Conservation (phyloP, 2,888 invertebrate species). For the Metacarcinus magister region DNA sequence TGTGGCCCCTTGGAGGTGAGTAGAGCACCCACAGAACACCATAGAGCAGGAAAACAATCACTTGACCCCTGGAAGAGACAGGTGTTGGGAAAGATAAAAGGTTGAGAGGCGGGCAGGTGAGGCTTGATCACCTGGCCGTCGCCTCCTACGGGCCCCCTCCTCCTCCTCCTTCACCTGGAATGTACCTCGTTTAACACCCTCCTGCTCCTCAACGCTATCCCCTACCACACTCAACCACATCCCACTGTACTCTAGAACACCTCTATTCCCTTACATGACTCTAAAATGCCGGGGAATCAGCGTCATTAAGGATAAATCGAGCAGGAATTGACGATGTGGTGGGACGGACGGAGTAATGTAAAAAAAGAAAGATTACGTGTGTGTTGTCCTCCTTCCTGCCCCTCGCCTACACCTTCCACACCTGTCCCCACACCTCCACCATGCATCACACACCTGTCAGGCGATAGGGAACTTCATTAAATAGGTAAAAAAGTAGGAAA, state of each 20-base stretch:
- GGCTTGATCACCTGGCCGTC: neutral
- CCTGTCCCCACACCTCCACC: neutral
- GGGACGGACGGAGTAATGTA: neutral
- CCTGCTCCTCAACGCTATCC: neutral
- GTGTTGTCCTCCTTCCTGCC: neutral
- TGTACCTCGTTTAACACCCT: neutral
- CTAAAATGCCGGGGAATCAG: neutral
- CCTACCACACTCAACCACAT: neutral
- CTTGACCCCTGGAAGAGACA: neutral
- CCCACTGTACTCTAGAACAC: neutral
- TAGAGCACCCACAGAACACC: neutral
- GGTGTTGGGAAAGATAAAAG: neutral
- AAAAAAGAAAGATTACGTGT: conserved; percentile 18
- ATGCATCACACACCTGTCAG: neutral
- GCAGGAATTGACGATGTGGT: neutral
- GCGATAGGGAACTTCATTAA: neutral
- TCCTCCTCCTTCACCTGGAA: conserved; percentile 16
- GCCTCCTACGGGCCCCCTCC: neutral
- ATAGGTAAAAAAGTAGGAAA: neutral
- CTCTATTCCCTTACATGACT: neutral
- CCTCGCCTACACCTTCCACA: neutral
- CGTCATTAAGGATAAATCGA: neutral
- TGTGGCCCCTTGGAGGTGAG: neutral
- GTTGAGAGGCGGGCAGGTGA: conserved; percentile 6
- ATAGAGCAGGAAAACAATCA: neutral